phyloP scores from a whole-genome alignment of 2,888 invertebrate genomes.

The Hipparchia semele region DNA sequence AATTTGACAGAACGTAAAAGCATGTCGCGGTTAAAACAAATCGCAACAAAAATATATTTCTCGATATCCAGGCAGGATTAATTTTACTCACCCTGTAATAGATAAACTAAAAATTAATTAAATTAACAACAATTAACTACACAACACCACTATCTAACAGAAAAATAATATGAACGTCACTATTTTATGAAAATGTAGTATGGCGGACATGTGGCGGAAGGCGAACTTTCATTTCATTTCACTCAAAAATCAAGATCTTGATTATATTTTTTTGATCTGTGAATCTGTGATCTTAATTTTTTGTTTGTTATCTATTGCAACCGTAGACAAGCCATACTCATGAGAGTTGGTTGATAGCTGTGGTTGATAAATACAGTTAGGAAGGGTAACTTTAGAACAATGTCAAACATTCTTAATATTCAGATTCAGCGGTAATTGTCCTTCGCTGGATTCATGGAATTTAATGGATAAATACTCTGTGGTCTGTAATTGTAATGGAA shows the following conservation, averaged over 20 bases:
- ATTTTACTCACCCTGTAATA: conserved; percentile 68
- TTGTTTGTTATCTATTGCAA: conserved; percentile 50
- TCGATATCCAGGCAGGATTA: conserved; percentile 42
- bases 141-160: conserved; percentile 70
- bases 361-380: too few species aligned
- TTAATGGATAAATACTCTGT: too few species aligned
- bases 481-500: too few species aligned
- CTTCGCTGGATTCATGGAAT: too few species aligned
- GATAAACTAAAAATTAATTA: conserved; percentile 73
- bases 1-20: conserved; percentile 71
- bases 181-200: conserved; percentile 73
- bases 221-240: conserved; percentile 72
- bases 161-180: conserved; percentile 78
- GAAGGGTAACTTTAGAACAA: too few species aligned
- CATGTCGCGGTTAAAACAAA: conserved; percentile 70
- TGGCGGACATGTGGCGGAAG: conserved; percentile 79
- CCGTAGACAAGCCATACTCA: too few species aligned
- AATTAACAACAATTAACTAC: conserved; percentile 76
- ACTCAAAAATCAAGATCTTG: conserved; percentile 38
- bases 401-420: too few species aligned
- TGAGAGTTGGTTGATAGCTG: too few species aligned
- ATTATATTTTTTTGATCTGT: too few species aligned
- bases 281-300: conserved; percentile 39
- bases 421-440: too few species aligned
- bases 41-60: conserved; percentile 58